Evolutionary conservation across 1,140 invertebrate species (phyloP).

Genomic region (Proctacanthus coquilletti): DNA sequence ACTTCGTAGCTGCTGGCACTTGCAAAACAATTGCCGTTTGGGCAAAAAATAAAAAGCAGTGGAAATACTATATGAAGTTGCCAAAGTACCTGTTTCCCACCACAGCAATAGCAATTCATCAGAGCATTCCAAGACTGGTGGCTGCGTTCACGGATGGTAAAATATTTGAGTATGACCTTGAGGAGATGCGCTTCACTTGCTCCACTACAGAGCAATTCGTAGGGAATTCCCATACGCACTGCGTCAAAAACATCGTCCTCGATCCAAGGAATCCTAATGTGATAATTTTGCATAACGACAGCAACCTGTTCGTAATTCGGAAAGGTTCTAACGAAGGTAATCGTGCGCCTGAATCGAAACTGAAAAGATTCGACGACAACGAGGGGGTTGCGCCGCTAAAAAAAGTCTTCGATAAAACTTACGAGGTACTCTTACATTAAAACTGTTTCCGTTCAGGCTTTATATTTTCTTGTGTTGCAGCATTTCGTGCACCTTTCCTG

Average conservation of each 20-base stretch:
- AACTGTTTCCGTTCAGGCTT: neutral
- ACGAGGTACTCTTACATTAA: too few relatives aligned
- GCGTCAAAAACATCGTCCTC: slow-evolving; percentile 39
- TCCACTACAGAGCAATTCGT: slow-evolving; percentile 24
- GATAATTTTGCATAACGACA: slow-evolving; percentile 48
- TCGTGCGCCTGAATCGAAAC: too few relatives aligned
- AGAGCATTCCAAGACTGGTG: slow-evolving; percentile 36
- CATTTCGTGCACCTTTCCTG: slow-evolving; percentile 44
- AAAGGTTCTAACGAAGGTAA: too few relatives aligned
- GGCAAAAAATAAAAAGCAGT: slow-evolving; percentile 29
- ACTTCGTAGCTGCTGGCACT: slow-evolving; percentile 43
- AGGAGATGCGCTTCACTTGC: slow-evolving; percentile 35
- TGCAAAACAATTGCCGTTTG: slow-evolving; percentile 44
- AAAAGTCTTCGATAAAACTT: too few relatives aligned
- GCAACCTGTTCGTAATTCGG: slow-evolving; percentile 41
- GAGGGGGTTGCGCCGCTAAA: too few relatives aligned
- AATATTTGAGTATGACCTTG: slow-evolving; percentile 53
- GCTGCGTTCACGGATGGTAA: slow-evolving; percentile 56
- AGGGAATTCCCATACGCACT: slow-evolving; percentile 10
- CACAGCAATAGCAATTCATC: slow-evolving; percentile 48
- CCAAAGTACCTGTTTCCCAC: slow-evolving; percentile 47
- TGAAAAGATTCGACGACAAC: too few relatives aligned
- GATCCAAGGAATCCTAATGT: slow-evolving; percentile 39
- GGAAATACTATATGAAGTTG: slow-evolving; percentile 36
- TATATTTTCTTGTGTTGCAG: slow-evolving; percentile 33